A percentile compares a stretch with the other conserved stretches of the same genome.
These are phyloP conservation scores for Oreocharis arfaki DNA, from an alignment of 2,113 vertebrate species.

Conservation along the genomic window DNA sequence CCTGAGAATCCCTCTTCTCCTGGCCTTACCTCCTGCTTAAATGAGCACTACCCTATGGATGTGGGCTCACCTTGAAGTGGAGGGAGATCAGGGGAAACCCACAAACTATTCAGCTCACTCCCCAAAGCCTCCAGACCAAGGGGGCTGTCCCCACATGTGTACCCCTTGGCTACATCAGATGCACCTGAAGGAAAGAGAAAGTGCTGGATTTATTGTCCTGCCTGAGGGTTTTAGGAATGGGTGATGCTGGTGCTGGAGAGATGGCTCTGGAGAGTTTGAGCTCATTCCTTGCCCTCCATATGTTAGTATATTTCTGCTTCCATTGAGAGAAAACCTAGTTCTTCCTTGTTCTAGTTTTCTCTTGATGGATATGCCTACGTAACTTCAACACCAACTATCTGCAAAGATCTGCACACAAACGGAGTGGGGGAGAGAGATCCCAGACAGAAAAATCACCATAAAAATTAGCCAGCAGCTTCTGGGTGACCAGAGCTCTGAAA, in stretches of 20 bases:
- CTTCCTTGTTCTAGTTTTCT: conserved; percentile 45
- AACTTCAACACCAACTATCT: conserved; percentile 48
- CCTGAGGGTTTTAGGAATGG: neutral
- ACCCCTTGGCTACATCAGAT: conserved; percentile 31
- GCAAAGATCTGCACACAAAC: conserved; percentile 49
- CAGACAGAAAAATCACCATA: neutral
- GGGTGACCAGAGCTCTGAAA: conserved; percentile 18
- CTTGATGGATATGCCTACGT: neutral
- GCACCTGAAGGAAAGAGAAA: conserved; percentile 35
- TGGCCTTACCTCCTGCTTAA: conserved; percentile 24
- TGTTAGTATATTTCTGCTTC: conserved; percentile 40
- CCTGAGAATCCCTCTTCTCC: neutral
- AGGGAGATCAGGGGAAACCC: conserved; percentile 2
- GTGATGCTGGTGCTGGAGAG: conserved; percentile 29
- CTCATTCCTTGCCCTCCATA: conserved; percentile 45
- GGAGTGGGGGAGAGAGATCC: conserved; percentile 49
- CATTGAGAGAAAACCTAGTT: conserved; percentile 38
- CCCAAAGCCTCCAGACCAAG: conserved; percentile 10
- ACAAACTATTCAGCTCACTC: conserved; percentile 8
- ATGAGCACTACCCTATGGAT: conserved; percentile 41
- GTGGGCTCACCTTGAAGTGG: conserved; percentile 13
- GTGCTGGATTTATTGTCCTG: conserved; percentile 17
- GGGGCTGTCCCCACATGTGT: neutral
- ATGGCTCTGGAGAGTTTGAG: conserved; percentile 52
- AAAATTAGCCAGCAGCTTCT: conserved; percentile 25